A percentile compares a stretch with the other conserved stretches of the same genome.
Conservation (phyloP, 2,888 invertebrate genomes). For the Acanthoscelides obtectus region DNA sequence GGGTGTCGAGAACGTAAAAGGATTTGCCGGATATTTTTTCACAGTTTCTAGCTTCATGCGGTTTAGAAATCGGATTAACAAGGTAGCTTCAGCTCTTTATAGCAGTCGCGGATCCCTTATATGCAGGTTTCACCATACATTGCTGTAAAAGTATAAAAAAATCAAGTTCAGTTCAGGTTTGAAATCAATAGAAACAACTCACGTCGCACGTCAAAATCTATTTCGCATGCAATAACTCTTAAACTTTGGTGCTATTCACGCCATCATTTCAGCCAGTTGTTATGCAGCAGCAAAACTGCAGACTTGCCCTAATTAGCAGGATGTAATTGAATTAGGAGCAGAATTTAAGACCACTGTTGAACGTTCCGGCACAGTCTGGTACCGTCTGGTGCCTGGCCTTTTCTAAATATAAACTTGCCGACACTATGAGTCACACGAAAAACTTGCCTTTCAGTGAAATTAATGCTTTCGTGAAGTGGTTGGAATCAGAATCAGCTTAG, state of each 20-base stretch:
- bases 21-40: no score
- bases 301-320: not conserved
- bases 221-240: not conserved
- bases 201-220: no score
- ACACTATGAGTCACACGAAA: not conserved
- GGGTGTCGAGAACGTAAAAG: no score
- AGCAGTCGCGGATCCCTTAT: no score
- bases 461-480: not conserved
- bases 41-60: no score
- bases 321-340: not conserved
- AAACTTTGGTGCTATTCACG: not conserved
- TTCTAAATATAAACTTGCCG: not conserved
- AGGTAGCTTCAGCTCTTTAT: no score
- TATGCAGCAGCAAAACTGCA: not conserved
- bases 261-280: not conserved
- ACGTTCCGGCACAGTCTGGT: not conserved
- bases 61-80: no score
- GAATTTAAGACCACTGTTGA: not conserved
- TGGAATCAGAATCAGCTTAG: not conserved
- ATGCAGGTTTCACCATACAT: no score
- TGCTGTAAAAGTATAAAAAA: no score
- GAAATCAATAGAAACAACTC: no score
- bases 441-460: not conserved
- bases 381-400: not conserved
- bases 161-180: no score